A percentile compares a stretch with the other conserved stretches of the same genome.
Evolutionary conservation across 30 jellyfish, hydroid and myxozoan species (phyloP).

Genomic region (Aurelia aurita complex sp. Pacific): DNA sequence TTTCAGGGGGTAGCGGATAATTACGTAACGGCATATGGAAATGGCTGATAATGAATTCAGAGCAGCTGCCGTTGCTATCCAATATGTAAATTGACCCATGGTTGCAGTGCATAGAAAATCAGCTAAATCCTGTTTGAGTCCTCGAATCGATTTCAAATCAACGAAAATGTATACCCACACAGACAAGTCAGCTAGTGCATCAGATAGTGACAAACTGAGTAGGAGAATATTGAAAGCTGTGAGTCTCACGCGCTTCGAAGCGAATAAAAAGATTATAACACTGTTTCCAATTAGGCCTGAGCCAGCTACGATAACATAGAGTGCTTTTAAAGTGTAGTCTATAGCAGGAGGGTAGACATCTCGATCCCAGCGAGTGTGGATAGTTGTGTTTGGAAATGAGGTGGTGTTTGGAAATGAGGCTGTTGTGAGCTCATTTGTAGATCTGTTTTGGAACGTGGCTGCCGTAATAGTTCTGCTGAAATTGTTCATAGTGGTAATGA

Average conservation of each 20-base stretch:
- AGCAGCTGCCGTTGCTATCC: constrained; percentile 78
- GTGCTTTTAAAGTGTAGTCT: constrained; percentile 21
- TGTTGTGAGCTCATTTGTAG: background rate
- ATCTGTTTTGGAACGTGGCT: background rate
- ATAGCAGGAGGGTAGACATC: constrained; percentile 26
- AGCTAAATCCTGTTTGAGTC: constrained; percentile 34
- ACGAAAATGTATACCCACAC: constrained; percentile 82
- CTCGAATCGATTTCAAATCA: constrained; percentile 57
- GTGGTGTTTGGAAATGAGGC: background rate
- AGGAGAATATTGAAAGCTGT: constrained; percentile 74
- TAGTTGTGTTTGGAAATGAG: background rate
- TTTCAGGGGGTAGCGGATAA: constrained; percentile 86
- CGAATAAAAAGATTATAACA: constrained; percentile 35
- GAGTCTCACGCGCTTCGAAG: constrained; percentile 33
- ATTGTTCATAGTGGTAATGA: too few species aligned
- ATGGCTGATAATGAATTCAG: constrained; percentile 68
- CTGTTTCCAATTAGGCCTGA: constrained; percentile 59
- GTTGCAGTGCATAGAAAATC: constrained; percentile 68
- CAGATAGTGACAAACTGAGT: constrained; percentile 80
- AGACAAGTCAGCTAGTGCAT: constrained; percentile 61
- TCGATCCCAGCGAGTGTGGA: too few species aligned
- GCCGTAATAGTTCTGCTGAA: background rate
- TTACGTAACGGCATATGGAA: constrained; percentile 83
- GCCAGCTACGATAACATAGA: constrained; percentile 50
- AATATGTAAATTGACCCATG: constrained; percentile 83